These are phyloP conservation scores for Sebastes kiyomatsui DNA, from an alignment of 2,797 vertebrate genomes.

Conservation along the genomic window DNA sequence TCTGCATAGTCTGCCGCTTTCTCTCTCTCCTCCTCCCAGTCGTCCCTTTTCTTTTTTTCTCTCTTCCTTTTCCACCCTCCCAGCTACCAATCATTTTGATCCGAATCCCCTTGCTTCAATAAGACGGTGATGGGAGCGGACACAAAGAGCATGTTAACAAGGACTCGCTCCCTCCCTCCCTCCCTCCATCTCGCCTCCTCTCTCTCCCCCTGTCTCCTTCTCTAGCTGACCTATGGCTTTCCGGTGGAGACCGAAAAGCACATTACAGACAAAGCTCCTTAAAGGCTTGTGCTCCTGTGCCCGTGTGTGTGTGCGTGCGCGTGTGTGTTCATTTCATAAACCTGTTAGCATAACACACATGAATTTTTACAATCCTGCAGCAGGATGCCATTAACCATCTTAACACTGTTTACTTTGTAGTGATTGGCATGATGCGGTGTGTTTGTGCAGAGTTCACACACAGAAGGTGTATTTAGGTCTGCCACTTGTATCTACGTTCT, in stretches of 20 bases:
- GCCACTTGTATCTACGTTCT: background rate
- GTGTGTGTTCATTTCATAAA: constrained; percentile 36
- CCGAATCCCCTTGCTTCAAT: constrained; percentile 39
- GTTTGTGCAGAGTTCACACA: constrained; percentile 11
- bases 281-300: constrained; percentile 64
- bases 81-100: constrained; percentile 58
- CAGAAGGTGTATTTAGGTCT: constrained; percentile 23
- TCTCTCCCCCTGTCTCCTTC: constrained; percentile 32
- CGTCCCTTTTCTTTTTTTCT: background rate
- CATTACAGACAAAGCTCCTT: constrained; percentile 80
- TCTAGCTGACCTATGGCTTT: constrained; percentile 66
- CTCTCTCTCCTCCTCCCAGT: constrained; percentile 1
- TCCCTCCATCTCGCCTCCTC: constrained; percentile 8
- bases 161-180: constrained; percentile 45
- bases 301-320: background rate
- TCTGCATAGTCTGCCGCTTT: background rate
- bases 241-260: constrained; percentile 68
- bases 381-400: constrained; percentile 4
- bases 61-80: background rate
- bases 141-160: constrained; percentile 76
- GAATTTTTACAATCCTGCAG: constrained; percentile 13
- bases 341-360: constrained; percentile 42
- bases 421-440: background rate
- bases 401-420: background rate
- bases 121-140: constrained; percentile 60